phyloP scores from a whole-genome alignment of 2,888 invertebrate genomes.

The Acronicta aceris region DNA sequence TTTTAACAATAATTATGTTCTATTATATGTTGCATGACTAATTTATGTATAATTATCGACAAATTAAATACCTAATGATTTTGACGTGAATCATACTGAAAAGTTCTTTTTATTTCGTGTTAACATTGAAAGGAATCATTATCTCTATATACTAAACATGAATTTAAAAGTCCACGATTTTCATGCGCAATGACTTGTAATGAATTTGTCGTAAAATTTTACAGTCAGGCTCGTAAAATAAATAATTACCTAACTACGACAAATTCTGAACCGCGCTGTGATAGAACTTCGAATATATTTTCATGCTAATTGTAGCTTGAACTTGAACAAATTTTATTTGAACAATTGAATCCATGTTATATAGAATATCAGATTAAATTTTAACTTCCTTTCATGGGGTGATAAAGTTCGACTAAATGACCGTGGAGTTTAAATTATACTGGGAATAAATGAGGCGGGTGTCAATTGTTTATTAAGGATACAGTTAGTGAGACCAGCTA shows the following conservation, averaged over 20 bases:
- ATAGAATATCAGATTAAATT: constrained; percentile 18
- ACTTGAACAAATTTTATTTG: neutral
- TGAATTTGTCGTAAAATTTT: constrained; percentile 4
- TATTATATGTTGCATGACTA: too few relatives aligned
- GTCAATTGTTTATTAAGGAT: constrained; percentile 44
- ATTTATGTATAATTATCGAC: too few relatives aligned
- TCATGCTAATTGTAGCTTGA: too few relatives aligned
- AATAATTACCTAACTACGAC: too few relatives aligned
- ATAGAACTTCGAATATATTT: too few relatives aligned
- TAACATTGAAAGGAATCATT: constrained; percentile 14
- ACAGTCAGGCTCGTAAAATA: neutral
- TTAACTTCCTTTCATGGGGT: constrained; percentile 38
- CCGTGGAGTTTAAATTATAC: constrained; percentile 18
- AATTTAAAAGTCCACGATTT: neutral
- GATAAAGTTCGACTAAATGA: constrained; percentile 31
- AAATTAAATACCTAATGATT: too few relatives aligned
- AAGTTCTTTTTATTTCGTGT: neutral
- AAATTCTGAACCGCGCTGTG: too few relatives aligned
- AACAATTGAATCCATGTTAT: constrained; percentile 13
- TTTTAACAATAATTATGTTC: too few relatives aligned
- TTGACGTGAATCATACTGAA: too few relatives aligned
- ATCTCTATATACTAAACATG: neutral
- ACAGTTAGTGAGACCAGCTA: constrained; percentile 37
- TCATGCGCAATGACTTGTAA: constrained; percentile 18
- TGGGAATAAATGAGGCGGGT: constrained; percentile 29